Evolutionary conservation across 2,797 vertebrate genomes (phyloP).

Genomic region (Tapera naevia): DNA sequence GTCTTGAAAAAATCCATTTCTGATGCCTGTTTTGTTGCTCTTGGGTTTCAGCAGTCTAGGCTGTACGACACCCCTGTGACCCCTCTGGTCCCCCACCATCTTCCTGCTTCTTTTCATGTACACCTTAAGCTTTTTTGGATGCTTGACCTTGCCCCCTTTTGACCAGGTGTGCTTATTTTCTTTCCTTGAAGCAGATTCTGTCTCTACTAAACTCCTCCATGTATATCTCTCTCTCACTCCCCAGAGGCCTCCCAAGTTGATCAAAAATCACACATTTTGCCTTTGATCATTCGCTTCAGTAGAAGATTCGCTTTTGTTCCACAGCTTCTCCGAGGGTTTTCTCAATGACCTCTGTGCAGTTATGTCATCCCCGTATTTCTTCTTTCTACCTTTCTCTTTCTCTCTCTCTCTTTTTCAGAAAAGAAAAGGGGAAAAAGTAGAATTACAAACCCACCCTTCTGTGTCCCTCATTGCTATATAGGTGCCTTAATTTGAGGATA

Average conservation of each 20-base stretch:
- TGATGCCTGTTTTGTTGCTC: background rate
- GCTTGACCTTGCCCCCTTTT: background rate
- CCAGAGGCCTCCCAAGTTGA: background rate
- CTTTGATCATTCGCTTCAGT: background rate
- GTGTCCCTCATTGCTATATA: background rate
- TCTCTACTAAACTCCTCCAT: background rate
- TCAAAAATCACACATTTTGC: background rate
- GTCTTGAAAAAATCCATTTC: background rate
- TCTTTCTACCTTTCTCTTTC: background rate
- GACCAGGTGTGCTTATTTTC: background rate
- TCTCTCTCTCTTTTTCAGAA: background rate
- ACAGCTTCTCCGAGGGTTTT: background rate
- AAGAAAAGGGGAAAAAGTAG: background rate
- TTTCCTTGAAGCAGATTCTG: background rate
- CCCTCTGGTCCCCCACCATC: background rate
- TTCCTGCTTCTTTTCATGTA: background rate
- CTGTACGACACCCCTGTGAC: background rate
- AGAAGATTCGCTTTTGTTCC: background rate
- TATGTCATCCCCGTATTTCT: background rate
- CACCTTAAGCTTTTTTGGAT: background rate
- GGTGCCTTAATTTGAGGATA: background rate
- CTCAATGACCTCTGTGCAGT: background rate
- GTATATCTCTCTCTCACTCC: fast-evolving
- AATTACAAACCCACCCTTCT: background rate
- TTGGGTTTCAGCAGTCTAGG: background rate